Evolutionary conservation across 2,113 vertebrate genomes (phyloP), one percentile per base, ranked within the genome.

Genomic region (Scolopax mira): DNA sequence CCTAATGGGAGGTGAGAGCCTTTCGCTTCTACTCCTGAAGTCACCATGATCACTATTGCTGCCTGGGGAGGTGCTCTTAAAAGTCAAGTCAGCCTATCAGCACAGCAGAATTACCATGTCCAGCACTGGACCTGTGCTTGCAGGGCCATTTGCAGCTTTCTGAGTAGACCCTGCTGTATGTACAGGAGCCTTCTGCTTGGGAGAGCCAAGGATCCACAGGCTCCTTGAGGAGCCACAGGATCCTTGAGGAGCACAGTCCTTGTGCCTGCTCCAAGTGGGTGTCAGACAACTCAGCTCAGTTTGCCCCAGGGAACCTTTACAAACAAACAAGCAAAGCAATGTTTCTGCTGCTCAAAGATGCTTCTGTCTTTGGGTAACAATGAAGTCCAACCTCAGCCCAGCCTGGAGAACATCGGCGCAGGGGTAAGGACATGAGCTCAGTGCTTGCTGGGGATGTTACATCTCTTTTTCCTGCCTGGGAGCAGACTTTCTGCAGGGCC

Each of bases 1-100:
- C 97, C 98, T 99, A 96, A 99, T 99, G 99, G 99, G 99, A 98
- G 99, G 99, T 99, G 98, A 98, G 97, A 85, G 77, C 84, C 55
- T 79, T 94, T 90, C 0, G 1, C 66, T 82, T 92, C 44, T 85
- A 9, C 49, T 62, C 55, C 60, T 71, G 73, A 42, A 22, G 51
- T 80, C 84, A 60, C 27, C 54, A 13, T 31, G 31, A 42, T 41
- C 46, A 33, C 62, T 22, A 9, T 25, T 69, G 55, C 42, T 69
- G 44, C 18, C 52, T 70, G 61, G 60, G 51, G 41, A 67, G 22
- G 48, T 44, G 69, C 62, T 55, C 41, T 41, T 54, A 60, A 28
- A 74, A 74, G 52, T 58, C 3, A 33, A 2, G 2, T 37, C 31
- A 60, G 57, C 71, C 51, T 28, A 5, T 22, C 79, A 55, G 54